phyloP scores from a whole-genome alignment of 1,140 invertebrate genomes.

The Trigoniulus corallinus region DNA sequence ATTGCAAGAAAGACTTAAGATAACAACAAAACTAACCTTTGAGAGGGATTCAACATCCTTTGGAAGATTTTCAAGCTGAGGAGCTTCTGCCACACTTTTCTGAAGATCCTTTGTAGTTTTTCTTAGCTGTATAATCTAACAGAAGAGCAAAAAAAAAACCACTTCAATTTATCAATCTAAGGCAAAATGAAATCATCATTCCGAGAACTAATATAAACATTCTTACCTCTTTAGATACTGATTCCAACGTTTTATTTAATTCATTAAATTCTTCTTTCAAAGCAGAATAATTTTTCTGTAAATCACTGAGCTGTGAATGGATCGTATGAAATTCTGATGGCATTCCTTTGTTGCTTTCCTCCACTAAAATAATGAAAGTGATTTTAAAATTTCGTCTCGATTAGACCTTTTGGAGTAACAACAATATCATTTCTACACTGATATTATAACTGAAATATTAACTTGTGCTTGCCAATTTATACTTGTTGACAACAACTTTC shows the following conservation, averaged over 20 bases:
- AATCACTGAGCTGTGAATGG: not conserved
- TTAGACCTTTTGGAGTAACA: too few relatives aligned
- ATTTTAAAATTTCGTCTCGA: too few relatives aligned
- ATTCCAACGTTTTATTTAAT: conserved; percentile 1
- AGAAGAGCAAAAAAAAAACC: not conserved
- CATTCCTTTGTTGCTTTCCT: not conserved
- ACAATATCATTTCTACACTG: too few relatives aligned
- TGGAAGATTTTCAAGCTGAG: conserved; percentile 13
- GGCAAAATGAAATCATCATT: not conserved
- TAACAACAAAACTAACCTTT: conserved; percentile 7
- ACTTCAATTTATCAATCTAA: not conserved
- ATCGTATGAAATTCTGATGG: not conserved
- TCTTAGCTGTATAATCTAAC: conserved; percentile 11
- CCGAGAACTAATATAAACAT: not conserved
- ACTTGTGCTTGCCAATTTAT: too few relatives aligned
- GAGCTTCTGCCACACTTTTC: conserved; percentile 14
- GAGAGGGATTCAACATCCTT: conserved; percentile 12
- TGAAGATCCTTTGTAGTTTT: conserved; percentile 8
- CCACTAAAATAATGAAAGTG: not conserved
- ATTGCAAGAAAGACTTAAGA: not conserved
- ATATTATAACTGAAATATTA: too few relatives aligned
- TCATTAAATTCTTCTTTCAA: not conserved
- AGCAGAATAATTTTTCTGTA: not conserved
- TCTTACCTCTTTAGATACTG: not conserved
- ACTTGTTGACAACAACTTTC: too few relatives aligned